Base-by-base conservation (phyloP, 2,113 vertebrate genomes). In the Rhinoderma darwinii region DNA sequence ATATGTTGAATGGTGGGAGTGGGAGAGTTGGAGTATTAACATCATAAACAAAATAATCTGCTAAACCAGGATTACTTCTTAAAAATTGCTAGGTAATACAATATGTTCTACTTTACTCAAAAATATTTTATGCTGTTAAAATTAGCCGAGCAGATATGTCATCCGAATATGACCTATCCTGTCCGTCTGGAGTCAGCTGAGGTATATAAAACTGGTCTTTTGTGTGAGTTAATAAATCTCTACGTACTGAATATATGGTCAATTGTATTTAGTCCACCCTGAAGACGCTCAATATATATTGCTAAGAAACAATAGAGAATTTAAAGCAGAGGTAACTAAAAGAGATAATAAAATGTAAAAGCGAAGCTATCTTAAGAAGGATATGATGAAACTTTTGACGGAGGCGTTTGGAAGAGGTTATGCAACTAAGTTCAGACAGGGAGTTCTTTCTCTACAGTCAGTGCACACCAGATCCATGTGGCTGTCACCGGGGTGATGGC, bases 401-500 rank as follows among this genome's bases (percentile, higher is more conserved):
- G 12, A 51, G 7, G 56, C 0, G 54, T 2, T 50, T 87, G 54
- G 72, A 78, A 79, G 18, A 89, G 89, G 85, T 88, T 87, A 90
- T 66, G 89, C 88, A 86, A 84, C 84, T 90, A 89, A 84, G 86
- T 89, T 76, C 88, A 93, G 93, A 93, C 92, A 90, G 89, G 90
- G 89, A 88, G 87, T 73, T 87, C 81, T 90, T 93, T 93, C 90
- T 90, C 88, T 68, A 87, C 90, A 88, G 89, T 89, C 88, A 50
- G n/a, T 75, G 51, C 86, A 56, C 0, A 77, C 88, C 93, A 90
- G 89, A 87, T 91, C 89, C 91, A 91, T 92, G 90, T 89, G 91
- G 90, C 91, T 91, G 96, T 96, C 96, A 94, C 95, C 94, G 68
- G 88, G 94, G 94, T 87, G 83, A 95, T 95, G 94, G 92, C 93